These are phyloP conservation scores for Odontesthes bonariensis DNA, from an alignment of 2,113 vertebrate genomes.

Conservation along the genomic window DNA sequence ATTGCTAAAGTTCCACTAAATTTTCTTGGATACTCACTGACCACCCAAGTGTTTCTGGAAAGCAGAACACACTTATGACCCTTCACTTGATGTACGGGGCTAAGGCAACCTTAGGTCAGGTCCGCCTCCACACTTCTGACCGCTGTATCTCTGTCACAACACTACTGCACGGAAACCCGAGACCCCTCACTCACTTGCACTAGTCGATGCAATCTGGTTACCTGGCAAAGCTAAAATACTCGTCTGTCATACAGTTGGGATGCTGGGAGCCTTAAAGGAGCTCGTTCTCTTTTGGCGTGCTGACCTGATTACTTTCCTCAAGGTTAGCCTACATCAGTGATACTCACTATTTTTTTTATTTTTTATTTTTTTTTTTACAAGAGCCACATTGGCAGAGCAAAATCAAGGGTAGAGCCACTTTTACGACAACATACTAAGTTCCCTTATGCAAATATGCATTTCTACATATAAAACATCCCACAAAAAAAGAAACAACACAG, in stretches of 20 bases:
- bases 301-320: not conserved
- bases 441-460: too few species aligned
- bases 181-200: conserved; percentile 26
- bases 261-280: not conserved
- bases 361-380: too few species aligned
- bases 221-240: conserved; percentile 49
- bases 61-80: conserved; percentile 1
- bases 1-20: not conserved
- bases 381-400: too few species aligned
- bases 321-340: too few species aligned
- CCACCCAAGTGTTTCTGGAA: not conserved
- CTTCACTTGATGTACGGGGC: conserved; percentile 11
- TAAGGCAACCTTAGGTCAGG: conserved; percentile 34
- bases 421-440: too few species aligned
- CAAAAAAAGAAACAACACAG: too few species aligned
- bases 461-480: too few species aligned
- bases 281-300: conserved; percentile 8
- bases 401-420: too few species aligned
- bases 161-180: conserved; percentile 34
- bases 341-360: too few species aligned
- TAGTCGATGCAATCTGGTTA: conserved; percentile 24
- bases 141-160: conserved; percentile 18
- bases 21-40: not conserved
- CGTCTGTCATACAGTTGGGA: conserved; percentile 22
- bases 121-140: conserved; percentile 12